Base-by-base conservation (phyloP, 2,888 invertebrate genomes). In the Agriopis aurantiaria region DNA sequence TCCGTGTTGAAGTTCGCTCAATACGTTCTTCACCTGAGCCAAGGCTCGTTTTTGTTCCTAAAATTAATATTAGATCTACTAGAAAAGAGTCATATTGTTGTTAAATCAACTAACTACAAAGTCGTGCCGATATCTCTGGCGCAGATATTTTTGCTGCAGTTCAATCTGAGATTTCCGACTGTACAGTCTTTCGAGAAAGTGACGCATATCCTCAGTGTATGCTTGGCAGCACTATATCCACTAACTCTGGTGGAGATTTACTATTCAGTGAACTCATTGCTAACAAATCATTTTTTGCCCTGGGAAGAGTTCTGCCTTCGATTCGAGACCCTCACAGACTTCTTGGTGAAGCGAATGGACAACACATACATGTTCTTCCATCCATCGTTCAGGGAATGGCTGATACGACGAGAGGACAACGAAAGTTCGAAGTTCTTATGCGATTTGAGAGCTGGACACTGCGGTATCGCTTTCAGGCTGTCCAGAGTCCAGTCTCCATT, bases 301-400 rank as follows among this genome's bases (percentile, higher is more conserved):
- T 98, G 98, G 98, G 97, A 97, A 69, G 98, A 99, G 78, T 99
- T 99, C 87, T 95, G 98, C 76, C 97, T 97, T 85, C 95, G 98
- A 85, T 97, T 99, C 85, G 97, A 98, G 83, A 95, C 97, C 73
- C 95, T 99, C 46, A 96, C 97, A 64, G 98, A 98, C 61, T 98
- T 99, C 83, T 95, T 99, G 23, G 97, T 98, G 67, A 98, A 98
- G 88, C 96, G 99, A 63, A 95, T 97, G 81, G 99, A 99, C 90
- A 97, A 98, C 88, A 98, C 98, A 0, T 98, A 98, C 92, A 98
- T 99, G 98, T 98, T 99, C 91, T 99, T 99, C 92, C 99, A 99
- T 88, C 98, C 99, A 0, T 98, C 99, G 5, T 98, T 99, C 93
- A 97, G 99, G 95, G 99, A 99, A 94, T 99, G 99, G 99, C 95